Conservation (phyloP, 2,888 invertebrate genomes). For the Thecocarcelia acutangulata region DNA sequence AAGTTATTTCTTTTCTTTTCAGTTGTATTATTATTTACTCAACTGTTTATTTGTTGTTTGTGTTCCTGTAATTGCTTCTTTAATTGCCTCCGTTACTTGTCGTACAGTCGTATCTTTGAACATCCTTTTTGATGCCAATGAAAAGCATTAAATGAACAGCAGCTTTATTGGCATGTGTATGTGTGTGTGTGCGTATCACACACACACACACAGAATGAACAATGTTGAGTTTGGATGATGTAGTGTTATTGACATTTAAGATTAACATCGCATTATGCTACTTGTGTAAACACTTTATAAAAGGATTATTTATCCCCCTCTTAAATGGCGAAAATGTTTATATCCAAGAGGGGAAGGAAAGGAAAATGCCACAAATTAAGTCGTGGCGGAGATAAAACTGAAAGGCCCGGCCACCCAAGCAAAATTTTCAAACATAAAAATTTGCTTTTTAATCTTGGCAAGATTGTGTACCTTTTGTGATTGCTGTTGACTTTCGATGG, state of each 20-base stretch:
- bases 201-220: too few species aligned
- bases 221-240: conserved; percentile 51
- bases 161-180: conserved; percentile 9
- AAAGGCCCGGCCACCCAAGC: conserved; percentile 49
- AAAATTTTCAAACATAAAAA: conserved; percentile 3
- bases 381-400: conserved; percentile 35
- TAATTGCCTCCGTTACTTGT: conserved; percentile 66
- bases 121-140: conserved; percentile 47
- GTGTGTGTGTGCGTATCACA: too few species aligned
- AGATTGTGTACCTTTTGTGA: conserved; percentile 31
- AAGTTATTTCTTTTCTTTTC: conserved; percentile 25
- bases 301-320: conserved; percentile 74
- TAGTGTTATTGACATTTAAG: conserved; percentile 78
- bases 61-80: conserved; percentile 68
- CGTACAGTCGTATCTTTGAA: not conserved
- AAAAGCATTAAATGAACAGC: conserved; percentile 2
- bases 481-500: conserved; percentile 49
- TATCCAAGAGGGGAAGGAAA: conserved; percentile 12
- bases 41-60: conserved; percentile 57
- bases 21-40: conserved; percentile 39
- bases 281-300: conserved; percentile 73
- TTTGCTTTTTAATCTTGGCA: conserved; percentile 13
- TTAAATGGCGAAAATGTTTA: not conserved
- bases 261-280: conserved; percentile 72
- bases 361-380: conserved; percentile 3